Conservation (phyloP, 2,113 vertebrate genomes). For the Seriola rivoliana region DNA sequence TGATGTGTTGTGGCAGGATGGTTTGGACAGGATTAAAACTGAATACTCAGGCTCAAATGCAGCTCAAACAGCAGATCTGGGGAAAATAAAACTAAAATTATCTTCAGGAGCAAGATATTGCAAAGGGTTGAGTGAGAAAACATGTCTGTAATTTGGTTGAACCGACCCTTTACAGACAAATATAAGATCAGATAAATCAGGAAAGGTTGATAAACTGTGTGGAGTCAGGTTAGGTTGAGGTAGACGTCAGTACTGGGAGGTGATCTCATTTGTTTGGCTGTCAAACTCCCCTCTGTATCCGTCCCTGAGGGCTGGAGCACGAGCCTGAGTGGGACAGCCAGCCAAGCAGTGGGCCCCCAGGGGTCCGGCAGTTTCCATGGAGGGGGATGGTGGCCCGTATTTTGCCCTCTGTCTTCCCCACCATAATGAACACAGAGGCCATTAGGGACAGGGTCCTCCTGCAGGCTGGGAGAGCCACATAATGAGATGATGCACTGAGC, state of each 20-base stretch:
- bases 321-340: slow-evolving; percentile 44
- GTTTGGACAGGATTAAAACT: neutral
- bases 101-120: neutral
- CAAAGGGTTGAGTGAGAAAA: neutral
- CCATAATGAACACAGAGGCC: slow-evolving; percentile 42
- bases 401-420: slow-evolving; percentile 49
- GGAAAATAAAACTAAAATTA: neutral
- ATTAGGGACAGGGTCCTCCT: slow-evolving; percentile 47
- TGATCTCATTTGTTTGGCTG: slow-evolving; percentile 76
- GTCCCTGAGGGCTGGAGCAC: slow-evolving; percentile 40
- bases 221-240: slow-evolving; percentile 10
- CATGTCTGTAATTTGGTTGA: neutral
- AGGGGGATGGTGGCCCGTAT: slow-evolving; percentile 21
- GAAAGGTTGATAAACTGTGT: neutral
- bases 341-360: slow-evolving; percentile 44
- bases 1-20: neutral
- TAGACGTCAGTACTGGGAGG: slow-evolving; percentile 26
- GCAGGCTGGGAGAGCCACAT: slow-evolving; percentile 36
- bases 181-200: neutral
- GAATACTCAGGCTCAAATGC: neutral
- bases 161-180: slow-evolving; percentile 17
- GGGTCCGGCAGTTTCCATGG: slow-evolving; percentile 63
- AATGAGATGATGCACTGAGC: slow-evolving; percentile 58
- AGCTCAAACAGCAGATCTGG: neutral
- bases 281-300: slow-evolving; percentile 19